Base-by-base conservation (phyloP, 2,113 vertebrate species). In the Pluvianellus socialis region DNA sequence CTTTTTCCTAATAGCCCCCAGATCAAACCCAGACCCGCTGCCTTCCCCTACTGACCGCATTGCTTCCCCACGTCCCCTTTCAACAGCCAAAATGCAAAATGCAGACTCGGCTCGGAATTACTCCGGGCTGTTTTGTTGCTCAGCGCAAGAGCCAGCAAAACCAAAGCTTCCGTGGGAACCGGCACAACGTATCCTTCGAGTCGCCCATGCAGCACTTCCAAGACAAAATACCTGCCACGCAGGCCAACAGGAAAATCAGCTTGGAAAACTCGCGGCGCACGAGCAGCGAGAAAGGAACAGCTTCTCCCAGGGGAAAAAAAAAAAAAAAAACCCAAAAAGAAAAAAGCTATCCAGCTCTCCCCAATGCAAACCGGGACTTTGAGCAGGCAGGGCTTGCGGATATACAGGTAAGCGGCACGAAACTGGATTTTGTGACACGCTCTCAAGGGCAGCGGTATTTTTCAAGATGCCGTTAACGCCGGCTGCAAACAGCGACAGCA, bases 41-140 rank as follows among this genome's bases (percentile, higher is more conserved):
- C 4, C 0, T 49, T 20, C 15, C 1, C 23, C 38, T 22, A 9
- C 73, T 13, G 53, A 17, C 17, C 9, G 2, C 1, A 18, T 4
- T 17, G 42, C 67, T 26, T 35, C 61, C 42, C 12, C 14, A 2
- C 1, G 18, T 11, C 42, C 5, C 15, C 8, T 26, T 74, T 44
- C 61, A 49, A 49, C 14, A 21, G 12, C 6, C n/a, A 15, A 22
- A 47, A 49, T 10, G 40, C 53, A 61, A 73, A 72, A 13, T 20
- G 5, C 0, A 24, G 11, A 27, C 40, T 14, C 38, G 12, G 32
- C 67, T 19, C 67, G 15, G 35, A 35, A 35, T 66, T 30, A 27
- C 24, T 72, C 33, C 4, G 2, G 2, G 59, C 42, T 71, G 3
- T 23, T 88, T 52, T n/a, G 7, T 8, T 65, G 22, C 66, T 53